Conservation (phyloP, 2,113 vertebrate genomes). For the Lichenostomus cassidix region DNA sequence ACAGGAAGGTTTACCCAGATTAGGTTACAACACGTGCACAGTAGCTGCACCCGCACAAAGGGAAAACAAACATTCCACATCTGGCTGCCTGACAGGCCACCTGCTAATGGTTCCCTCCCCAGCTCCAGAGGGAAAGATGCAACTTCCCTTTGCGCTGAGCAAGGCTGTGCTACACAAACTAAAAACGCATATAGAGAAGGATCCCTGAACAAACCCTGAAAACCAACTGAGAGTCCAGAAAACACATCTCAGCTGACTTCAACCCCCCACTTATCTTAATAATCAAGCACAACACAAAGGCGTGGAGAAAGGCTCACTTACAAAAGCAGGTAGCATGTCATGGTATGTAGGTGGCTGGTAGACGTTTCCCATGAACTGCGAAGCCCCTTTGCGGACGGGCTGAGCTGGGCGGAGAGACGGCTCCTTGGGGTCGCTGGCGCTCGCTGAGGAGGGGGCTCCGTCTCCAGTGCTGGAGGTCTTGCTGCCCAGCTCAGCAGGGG, state of each 20-base stretch:
- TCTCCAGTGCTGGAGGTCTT: conserved; percentile 82
- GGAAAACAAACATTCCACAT: neutral
- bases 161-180: neutral
- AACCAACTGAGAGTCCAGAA: neutral
- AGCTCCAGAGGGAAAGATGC: neutral
- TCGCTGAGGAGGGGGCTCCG: conserved; percentile 76
- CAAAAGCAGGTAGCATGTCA: conserved; percentile 98
- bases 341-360: conserved; percentile 95
- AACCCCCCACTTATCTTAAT: fast-evolving
- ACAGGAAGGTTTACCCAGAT: neutral
- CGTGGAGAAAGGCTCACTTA: conserved; percentile 70
- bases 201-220: neutral
- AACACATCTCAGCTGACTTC: neutral
- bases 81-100: neutral
- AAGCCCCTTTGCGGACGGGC: conserved; percentile 85
- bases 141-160: neutral
- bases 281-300: neutral
- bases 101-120: neutral
- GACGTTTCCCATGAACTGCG: conserved; percentile 83
- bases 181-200: neutral
- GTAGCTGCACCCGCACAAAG: neutral
- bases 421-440: conserved; percentile 85
- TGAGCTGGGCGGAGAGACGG: conserved; percentile 89
- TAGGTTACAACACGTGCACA: fast-evolving
- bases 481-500: conserved; percentile 88